Evolutionary conservation across 2,797 vertebrate species (phyloP), one percentile per base, ranked within the genome.

Genomic region (Masticophis lateralis): DNA sequence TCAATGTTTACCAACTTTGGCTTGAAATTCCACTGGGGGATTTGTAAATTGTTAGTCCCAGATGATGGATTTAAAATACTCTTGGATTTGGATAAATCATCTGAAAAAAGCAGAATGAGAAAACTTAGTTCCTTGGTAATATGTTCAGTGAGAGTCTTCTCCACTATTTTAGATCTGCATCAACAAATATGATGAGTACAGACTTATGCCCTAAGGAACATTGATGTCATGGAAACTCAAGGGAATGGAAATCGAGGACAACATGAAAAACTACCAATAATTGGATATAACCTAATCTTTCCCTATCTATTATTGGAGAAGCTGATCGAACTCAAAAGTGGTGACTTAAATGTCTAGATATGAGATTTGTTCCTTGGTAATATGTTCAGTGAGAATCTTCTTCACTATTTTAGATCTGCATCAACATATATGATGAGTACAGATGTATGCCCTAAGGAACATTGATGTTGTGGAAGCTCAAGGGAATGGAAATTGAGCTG

Each of bases 61-160:
- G 90, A 97, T 94, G 92, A 97, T 94, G 93, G 96, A 95, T 96
- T 95, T 94, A 96, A 93, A 96, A 96, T 96, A 96, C 59, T 92
- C 37, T 47, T 83, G 74, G 74, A 83, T 83, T 83, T 83, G 74
- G 57, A 88, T 32, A 37, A 37, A 88, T 22, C 94, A 92, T 90
- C 93, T 20, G 0, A 43, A 87, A 2, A 87, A 96, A 92, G 90
- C 94, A 86, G 91, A 96, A 90, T 93, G 95, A 74, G 91, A 95
- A 95, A 95, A 43, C 37, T 93, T 60, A 79, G 16, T 53, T 90
- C 1, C 59, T 90, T 79, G 55, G 53, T 43, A 7, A 59, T 43
- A 59, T 28, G 27, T 91, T 86, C 60, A 10, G 74, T 51, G 90
- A 91, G 25, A 91, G 86, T 10, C 2, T 56, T 63, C 59, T 63